Evolutionary conservation across 1,140 invertebrate genomes (phyloP), one percentile per base, ranked within the genome.

Genomic region (Bombus consobrinus): DNA sequence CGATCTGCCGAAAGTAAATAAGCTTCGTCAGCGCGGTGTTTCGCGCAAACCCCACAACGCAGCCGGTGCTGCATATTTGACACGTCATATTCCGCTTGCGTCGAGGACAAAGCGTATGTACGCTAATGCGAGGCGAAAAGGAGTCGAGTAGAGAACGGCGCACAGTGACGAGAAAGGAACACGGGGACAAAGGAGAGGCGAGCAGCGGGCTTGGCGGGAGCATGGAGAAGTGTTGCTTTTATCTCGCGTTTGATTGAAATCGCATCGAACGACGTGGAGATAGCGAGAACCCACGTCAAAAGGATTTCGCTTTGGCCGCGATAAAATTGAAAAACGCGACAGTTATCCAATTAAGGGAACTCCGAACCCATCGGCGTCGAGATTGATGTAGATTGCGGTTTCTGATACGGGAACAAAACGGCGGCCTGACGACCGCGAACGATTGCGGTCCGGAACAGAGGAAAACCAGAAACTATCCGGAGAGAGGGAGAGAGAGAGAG

Each of bases 271-370:
- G 39, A 28, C 41, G 13, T 28, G 71, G 32, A 73, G 71, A 80
- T 64, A 64, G 75, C 39, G 32, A 43, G 47, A 25, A 74, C 69
- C 62, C 69, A 68, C 79, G 83, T 85, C 78, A 81, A 53, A 81
- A 57, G 79, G 79, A 85, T 81, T 74, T 85, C 79, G 77, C 84
- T 68, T 68, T 78, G 77, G 77, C 72, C 81, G 81, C 73, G 88
- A 87, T 86, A 83, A 84, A 89, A 83, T 77, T 72, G 78, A 83
- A 84, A 86, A 87, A 82, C 79, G 85, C 73, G 76, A 73, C 64
- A 41, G 81, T 83, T 87, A 81, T 87, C 85, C 88, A 83, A 89
- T 89, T 86, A 88, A 89, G 74, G 87, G 88, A 81, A 85, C 59
- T 81, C 62, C 39, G 72, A 72, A 71, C 47, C 87, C 84, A 81